Base-by-base conservation (phyloP, 2,797 vertebrate species). In the Selene dorsalis region DNA sequence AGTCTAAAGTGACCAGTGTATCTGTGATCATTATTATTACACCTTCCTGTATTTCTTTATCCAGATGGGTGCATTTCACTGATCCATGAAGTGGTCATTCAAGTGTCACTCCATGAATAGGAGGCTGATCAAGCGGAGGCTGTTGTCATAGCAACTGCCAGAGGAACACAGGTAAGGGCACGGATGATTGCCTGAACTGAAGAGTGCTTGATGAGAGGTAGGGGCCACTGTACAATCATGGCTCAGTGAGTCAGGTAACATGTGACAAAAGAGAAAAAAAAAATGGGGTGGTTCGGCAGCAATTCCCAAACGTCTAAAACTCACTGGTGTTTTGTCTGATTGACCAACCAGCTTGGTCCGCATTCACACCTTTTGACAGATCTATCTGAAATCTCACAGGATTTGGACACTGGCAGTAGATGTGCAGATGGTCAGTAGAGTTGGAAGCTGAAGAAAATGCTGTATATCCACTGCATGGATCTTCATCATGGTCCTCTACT, bases 101-200 rank as follows among this genome's bases (percentile, higher is more conserved):
- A 87, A 94, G 92, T 94, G 90, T 94, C 93, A 92, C 88, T 93
- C 83, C 32, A 77, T 91, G 92, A 93, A 94, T 91, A 93, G 90
- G 64, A 80, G 91, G 80, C 89, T 92, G 94, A 94, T 94, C 90
- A 93, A 92, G 92, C 88, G 9, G 84, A 89, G 90, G 82, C 83
- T 85, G 95, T 94, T 92, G 94, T 93, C 92, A 92, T 94, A 86
- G 93, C 88, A 92, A 95, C 92, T 85, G 80, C 75, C 82, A 78
- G 80, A 87, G 83, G 90, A 93, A 90, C 80, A 84, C 90, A 94
- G 93, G 93, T 94, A 93, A 92, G 90, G 90, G 85, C 91, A 90
- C 39, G 73, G 84, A 90, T 94, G 94, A 94, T 94, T 95, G 93
- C 91, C 80, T 93, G 87, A 93, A 87, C 89, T 93, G 89, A 93